These are phyloP conservation scores for Amblyjoppa fuscipennis DNA, from an alignment of 2,888 invertebrate genomes.

Conservation along the genomic window DNA sequence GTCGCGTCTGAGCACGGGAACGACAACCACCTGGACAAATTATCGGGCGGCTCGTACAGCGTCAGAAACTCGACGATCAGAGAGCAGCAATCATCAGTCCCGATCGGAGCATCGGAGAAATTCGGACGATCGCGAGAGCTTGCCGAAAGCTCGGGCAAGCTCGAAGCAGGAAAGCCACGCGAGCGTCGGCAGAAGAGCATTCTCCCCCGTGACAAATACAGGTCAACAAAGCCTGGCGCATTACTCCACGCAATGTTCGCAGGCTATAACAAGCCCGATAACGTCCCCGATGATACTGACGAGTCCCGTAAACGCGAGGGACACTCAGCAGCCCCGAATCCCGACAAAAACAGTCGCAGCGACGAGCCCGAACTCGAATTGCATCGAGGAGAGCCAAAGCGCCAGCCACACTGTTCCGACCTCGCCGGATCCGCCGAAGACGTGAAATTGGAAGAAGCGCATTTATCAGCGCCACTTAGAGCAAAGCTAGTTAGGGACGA, in stretches of 20 bases:
- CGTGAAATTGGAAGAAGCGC: slow-evolving; percentile 85
- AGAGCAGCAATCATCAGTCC: slow-evolving; percentile 64
- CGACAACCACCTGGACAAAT: slow-evolving; percentile 63
- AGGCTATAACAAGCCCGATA: slow-evolving; percentile 82
- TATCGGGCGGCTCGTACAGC: slow-evolving; percentile 65
- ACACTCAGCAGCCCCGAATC: slow-evolving; percentile 61
- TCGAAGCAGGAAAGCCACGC: slow-evolving; percentile 17
- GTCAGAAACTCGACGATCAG: slow-evolving; percentile 68
- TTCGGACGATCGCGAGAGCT: slow-evolving; percentile 28
- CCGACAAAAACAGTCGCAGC: slow-evolving; percentile 64
- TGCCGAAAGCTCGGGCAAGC: slow-evolving; percentile 51
- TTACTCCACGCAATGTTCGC: slow-evolving; percentile 81
- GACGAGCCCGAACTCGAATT: slow-evolving; percentile 15
- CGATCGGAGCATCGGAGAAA: slow-evolving; percentile 46
- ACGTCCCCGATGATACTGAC: slow-evolving; percentile 77
- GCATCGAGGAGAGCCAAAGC: background rate
- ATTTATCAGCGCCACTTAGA: slow-evolving; percentile 84
- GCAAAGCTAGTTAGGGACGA: slow-evolving; percentile 79
- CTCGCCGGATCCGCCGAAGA: slow-evolving; percentile 79
- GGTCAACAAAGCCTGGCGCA: slow-evolving; percentile 58
- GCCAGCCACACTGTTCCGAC: slow-evolving; percentile 61
- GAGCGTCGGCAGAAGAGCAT: slow-evolving; percentile 39
- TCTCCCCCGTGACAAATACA: slow-evolving; percentile 42
- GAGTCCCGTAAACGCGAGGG: slow-evolving; percentile 57
- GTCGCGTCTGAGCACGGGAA: slow-evolving; percentile 70